Conservation (phyloP, 2,113 vertebrate genomes). For the Siniperca knerii region DNA sequence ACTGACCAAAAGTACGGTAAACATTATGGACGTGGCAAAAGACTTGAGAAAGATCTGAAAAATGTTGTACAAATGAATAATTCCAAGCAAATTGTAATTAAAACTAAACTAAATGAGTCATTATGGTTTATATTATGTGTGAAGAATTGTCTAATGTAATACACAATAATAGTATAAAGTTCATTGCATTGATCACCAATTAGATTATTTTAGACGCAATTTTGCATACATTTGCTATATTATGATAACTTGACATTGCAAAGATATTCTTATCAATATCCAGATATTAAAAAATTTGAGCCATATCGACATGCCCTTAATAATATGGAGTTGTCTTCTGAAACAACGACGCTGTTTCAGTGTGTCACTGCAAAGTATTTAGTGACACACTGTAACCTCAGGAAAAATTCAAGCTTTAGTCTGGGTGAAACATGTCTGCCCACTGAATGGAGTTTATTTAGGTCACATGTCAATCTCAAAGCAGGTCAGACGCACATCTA, state of each 20-base stretch:
- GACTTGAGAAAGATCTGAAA: neutral
- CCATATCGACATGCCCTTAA: no score
- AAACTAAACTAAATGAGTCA: neutral
- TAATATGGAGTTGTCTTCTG: neutral
- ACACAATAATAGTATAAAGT: neutral
- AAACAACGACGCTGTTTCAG: neutral
- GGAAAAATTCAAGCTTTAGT: neutral
- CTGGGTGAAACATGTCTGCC: neutral
- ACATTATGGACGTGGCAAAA: neutral
- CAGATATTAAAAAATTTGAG: neutral
- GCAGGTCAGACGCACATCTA: neutral
- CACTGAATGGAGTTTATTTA: slow-evolving; percentile 9
- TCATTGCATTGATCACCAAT: neutral
- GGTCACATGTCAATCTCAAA: slow-evolving; percentile 6
- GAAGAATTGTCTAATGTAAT: neutral
- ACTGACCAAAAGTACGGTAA: neutral
- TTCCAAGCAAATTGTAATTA: neutral
- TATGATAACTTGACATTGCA: neutral
- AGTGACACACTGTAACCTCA: neutral
- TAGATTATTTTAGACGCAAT: neutral
- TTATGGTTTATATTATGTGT: neutral
- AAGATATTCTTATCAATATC: neutral
- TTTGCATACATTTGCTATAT: neutral
- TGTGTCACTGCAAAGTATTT: neutral
- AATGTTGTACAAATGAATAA: neutral